phyloP scores from a whole-genome alignment of 2,888 invertebrate species.

The Drosophila greeni region DNA sequence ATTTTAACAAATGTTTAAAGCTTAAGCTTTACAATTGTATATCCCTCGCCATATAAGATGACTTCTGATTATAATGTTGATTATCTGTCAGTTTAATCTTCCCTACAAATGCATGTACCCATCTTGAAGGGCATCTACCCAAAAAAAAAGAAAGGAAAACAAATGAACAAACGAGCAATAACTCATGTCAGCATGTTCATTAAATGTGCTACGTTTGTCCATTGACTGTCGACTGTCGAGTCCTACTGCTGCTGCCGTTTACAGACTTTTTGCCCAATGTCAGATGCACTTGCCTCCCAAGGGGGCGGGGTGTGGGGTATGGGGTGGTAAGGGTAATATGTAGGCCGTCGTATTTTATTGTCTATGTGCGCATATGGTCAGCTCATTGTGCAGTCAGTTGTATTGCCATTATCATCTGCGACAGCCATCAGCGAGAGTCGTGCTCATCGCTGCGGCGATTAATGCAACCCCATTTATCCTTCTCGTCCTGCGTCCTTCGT shows the following conservation, averaged over 20 bases:
- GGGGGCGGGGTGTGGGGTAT: neutral
- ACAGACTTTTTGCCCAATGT: constrained; percentile 15
- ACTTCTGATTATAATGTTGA: too few species aligned
- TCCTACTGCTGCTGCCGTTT: constrained; percentile 21
- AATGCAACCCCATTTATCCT: constrained; percentile 33
- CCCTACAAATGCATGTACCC: neutral
- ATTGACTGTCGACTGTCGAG: constrained; percentile 36
- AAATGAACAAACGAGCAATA: constrained; percentile 55
- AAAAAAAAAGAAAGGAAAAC: neutral
- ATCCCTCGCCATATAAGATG: neutral
- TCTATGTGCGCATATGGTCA: constrained; percentile 69
- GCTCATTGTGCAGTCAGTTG: constrained; percentile 65
- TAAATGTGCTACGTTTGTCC: constrained; percentile 59
- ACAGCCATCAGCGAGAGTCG: constrained; percentile 23
- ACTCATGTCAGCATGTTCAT: constrained; percentile 69
- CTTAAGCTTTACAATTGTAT: too few species aligned
- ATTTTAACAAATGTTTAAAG: neutral
- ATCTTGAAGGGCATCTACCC: constrained; percentile 18
- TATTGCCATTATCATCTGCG: constrained; percentile 62
- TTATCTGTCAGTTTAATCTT: neutral
- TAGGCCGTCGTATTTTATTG: constrained; percentile 49
- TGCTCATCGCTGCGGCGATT: constrained; percentile 62
- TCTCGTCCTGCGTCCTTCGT: constrained; percentile 14
- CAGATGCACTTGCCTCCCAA: constrained; percentile 25
- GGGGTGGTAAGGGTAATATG: neutral